phyloP scores from a whole-genome alignment of 2,888 invertebrate species.

The Teleogryllus oceanicus region DNA sequence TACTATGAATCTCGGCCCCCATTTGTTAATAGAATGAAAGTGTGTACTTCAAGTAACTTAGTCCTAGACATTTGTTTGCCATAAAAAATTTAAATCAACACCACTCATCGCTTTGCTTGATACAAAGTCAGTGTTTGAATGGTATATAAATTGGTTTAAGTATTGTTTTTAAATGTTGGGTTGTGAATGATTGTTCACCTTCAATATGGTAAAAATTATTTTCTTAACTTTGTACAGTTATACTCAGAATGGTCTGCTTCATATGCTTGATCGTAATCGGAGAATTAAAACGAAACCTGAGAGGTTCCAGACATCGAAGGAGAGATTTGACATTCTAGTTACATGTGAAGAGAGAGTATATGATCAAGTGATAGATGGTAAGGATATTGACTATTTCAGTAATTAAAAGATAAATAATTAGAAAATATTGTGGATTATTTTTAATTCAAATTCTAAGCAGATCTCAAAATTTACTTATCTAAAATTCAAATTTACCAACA shows the following conservation, averaged over 20 bases:
- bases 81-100: too few species aligned
- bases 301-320: slow-evolving; percentile 83
- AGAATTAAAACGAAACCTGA: slow-evolving; percentile 93
- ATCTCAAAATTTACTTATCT: too few species aligned
- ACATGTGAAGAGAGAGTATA: slow-evolving; percentile 98
- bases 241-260: slow-evolving; percentile 95
- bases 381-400: slow-evolving; percentile 32
- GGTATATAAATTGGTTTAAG: neutral
- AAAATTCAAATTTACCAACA: too few species aligned
- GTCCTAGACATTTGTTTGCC: too few species aligned
- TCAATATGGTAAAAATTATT: too few species aligned
- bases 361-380: slow-evolving; percentile 94
- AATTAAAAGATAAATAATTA: too few species aligned
- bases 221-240: slow-evolving; percentile 56
- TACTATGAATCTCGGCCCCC: neutral
- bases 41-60: too few species aligned
- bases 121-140: too few species aligned
- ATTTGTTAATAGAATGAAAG: neutral
- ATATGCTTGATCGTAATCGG: slow-evolving; percentile 96
- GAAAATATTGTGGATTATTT: too few species aligned
- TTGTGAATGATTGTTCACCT: neutral
- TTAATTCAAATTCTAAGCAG: too few species aligned
- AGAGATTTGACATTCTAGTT: slow-evolving; percentile 92
- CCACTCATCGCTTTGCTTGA: too few species aligned
- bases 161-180: neutral